These are phyloP conservation scores for Tinamus guttatus DNA, from an alignment of 2,113 vertebrate genomes.

Conservation along the genomic window DNA sequence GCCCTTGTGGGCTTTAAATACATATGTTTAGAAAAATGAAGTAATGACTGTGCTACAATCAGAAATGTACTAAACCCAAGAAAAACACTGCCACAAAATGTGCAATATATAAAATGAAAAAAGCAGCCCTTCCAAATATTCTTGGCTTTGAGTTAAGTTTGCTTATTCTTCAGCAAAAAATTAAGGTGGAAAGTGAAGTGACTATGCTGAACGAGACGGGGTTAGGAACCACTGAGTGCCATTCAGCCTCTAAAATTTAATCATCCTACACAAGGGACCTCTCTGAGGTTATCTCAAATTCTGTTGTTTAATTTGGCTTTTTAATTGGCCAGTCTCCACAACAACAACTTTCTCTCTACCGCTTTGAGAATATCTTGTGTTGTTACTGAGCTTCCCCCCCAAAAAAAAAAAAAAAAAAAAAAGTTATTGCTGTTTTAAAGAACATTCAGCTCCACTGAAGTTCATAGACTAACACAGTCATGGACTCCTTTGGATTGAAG, in stretches of 20 bases:
- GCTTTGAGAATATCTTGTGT: background rate
- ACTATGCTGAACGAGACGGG: constrained; percentile 1
- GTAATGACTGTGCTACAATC: constrained; percentile 49
- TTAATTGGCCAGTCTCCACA: constrained; percentile 29
- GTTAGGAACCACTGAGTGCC: background rate
- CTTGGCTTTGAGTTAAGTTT: constrained; percentile 31
- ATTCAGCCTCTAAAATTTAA: constrained; percentile 26
- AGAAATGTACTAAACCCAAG: constrained; percentile 62
- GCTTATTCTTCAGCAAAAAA: background rate
- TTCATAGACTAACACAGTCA: background rate
- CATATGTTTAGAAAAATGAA: constrained; percentile 67
- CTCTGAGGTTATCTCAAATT: constrained; percentile 34
- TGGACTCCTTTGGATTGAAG: background rate
- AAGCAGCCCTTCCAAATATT: constrained; percentile 42
- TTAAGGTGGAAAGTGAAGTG: constrained; percentile 38
- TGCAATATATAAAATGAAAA: constrained; percentile 44
- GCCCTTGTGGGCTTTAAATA: constrained; percentile 54
- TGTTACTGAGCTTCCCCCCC: background rate
- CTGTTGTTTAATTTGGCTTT: constrained; percentile 63
- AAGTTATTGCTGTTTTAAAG: constrained; percentile 15
- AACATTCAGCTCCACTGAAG: background rate
- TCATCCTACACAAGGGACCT: constrained; percentile 39
- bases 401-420: background rate
- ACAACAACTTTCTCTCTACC: background rate
- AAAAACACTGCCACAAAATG: constrained; percentile 59